Base-by-base conservation (phyloP, 2,888 invertebrate species). In the Onthophagus sagittarius region DNA sequence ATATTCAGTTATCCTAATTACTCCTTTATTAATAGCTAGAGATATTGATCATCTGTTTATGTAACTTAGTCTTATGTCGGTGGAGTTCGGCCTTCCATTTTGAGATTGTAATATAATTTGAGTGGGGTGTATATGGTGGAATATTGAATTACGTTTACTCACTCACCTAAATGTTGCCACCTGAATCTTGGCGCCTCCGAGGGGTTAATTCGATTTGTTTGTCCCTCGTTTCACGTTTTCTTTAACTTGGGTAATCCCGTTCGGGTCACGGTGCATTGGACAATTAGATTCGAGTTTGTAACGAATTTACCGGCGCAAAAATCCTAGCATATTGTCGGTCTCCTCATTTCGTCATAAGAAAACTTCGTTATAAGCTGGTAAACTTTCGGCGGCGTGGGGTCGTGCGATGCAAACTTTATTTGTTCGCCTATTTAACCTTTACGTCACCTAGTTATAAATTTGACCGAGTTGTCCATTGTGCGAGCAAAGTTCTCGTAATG, bases 211-310 rank as follows among this genome's bases (percentile, higher is more conserved):
- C 23, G 67, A 67, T 67, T 67, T 67, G 31, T 23, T 31, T 23
- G n/a, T 67, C 31, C 67, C 67, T 67, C 32, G 32, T 32, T 67
- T 13, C 67, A 67, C 67, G 31, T 67, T 67, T 67, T 67, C 67
- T 67, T 67, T 23, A 67, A 67, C 67, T 67, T 23, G n/a, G n/a
- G 11, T 67, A 67, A 67, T 67, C 32, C 15, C 23, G 67, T 67
- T 32, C 67, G 31, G n/a, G 67, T 67, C 67, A 67, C 67, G 67
- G 31, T 67, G 67, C 67, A 67, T 67, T 67, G 15, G 23, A 23
- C 67, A 67, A 67, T 67, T 67, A 67, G 31, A 23, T 67, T 67
- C 32, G 6, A 67, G 67, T 31, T 32, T 67, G 39, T 67, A 67
- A 67, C 67, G 67, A 31, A 23, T 67, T 67, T 67, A 67, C 67